These are phyloP conservation scores for Zonitis immaculata DNA, from an alignment of 2,888 invertebrate genomes.

Conservation along the genomic window DNA sequence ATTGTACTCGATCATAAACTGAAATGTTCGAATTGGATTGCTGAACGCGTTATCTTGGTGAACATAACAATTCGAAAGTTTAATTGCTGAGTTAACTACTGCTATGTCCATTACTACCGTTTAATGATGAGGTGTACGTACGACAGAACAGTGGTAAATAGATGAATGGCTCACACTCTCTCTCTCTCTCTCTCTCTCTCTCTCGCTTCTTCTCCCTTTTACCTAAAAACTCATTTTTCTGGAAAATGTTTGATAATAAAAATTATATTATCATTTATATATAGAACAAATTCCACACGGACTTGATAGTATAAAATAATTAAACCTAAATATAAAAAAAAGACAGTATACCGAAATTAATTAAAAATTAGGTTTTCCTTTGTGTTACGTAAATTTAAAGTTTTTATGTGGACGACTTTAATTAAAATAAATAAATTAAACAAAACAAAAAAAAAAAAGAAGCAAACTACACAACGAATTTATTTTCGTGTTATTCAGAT, in stretches of 20 bases:
- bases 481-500: too few species aligned
- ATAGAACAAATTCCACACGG: neutral
- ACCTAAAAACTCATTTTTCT: too few species aligned
- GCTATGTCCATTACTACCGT: constrained; percentile 41
- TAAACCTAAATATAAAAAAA: neutral
- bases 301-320: neutral
- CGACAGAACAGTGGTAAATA: neutral
- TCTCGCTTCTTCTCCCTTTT: neutral
- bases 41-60: constrained; percentile 40
- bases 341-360: neutral
- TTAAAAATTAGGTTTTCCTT: too few species aligned
- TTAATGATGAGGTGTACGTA: constrained; percentile 39
- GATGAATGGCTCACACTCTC: neutral
- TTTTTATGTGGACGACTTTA: too few species aligned
- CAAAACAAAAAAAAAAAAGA: too few species aligned
- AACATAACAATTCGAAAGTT: constrained; percentile 44
- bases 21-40: constrained; percentile 41
- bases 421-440: too few species aligned
- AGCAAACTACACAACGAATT: too few species aligned
- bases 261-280: neutral
- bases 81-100: constrained; percentile 46
- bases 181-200: neutral
- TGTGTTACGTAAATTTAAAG: too few species aligned
- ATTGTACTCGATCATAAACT: constrained; percentile 45
- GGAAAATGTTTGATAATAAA: neutral